Evolutionary conservation across 2,113 vertebrate species (phyloP).

Genomic region (Sterna hirundo): DNA sequence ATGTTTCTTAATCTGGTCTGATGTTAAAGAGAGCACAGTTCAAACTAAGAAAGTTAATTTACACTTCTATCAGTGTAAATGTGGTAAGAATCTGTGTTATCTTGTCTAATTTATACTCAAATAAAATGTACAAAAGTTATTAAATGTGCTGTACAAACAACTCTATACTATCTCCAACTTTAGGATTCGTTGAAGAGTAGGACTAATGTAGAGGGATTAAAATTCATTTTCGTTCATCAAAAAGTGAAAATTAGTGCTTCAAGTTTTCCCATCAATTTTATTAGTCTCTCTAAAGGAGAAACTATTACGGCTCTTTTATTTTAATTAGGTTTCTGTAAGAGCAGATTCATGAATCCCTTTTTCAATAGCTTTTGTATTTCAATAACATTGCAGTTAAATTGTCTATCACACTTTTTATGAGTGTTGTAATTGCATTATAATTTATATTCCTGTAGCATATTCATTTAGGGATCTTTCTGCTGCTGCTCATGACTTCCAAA

Average conservation of each 20-base stretch:
- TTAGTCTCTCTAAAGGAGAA: not conserved
- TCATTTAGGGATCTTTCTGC: not conserved
- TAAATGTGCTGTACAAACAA: not conserved
- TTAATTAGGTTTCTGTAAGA: not conserved
- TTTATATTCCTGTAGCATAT: not conserved
- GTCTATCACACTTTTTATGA: not conserved
- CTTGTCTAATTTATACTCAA: not conserved
- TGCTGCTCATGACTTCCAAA: not conserved
- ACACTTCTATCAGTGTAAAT: not conserved
- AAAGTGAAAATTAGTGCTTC: not conserved
- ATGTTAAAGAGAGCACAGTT: not conserved
- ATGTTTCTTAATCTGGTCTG: not conserved
- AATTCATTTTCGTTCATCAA: not conserved
- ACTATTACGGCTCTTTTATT: not conserved
- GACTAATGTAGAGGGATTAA: not conserved
- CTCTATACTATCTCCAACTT: not conserved
- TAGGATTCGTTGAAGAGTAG: not conserved
- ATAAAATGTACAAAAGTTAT: not conserved
- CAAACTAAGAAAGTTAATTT: not conserved
- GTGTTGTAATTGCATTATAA: not conserved
- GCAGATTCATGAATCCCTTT: not conserved
- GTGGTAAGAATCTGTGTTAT: not conserved
- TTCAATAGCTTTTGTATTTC: not conserved
- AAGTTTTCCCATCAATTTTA: not conserved
- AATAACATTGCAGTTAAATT: not conserved